phyloP scores from a whole-genome alignment of 1,140 invertebrate genomes.

The Ectropis grisescens region DNA sequence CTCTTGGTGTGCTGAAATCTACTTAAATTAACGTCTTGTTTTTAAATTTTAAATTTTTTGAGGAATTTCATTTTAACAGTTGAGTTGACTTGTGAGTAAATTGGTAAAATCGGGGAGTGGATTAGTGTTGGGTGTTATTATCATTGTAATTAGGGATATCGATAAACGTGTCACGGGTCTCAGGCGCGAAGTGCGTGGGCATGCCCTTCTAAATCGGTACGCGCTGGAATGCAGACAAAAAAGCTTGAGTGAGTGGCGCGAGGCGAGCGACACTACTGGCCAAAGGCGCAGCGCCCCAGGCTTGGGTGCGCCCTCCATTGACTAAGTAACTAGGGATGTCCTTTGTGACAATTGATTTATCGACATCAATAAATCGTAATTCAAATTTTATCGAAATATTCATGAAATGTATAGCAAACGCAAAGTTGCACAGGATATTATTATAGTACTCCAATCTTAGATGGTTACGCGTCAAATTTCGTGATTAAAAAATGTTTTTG shows the following conservation, averaged over 20 bases:
- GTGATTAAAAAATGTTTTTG: too few relatives aligned
- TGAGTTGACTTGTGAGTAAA: too few relatives aligned
- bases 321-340: neutral
- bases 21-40: too few relatives aligned
- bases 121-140: slow-evolving; percentile 10
- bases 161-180: slow-evolving; percentile 27
- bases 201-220: slow-evolving; percentile 58
- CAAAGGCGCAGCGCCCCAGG: neutral
- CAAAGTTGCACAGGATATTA: too few relatives aligned
- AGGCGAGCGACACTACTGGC: slow-evolving; percentile 32
- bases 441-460: too few relatives aligned
- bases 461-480: too few relatives aligned
- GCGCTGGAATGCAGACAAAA: slow-evolving; percentile 56
- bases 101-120: too few relatives aligned
- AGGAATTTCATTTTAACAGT: too few relatives aligned
- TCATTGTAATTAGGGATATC: slow-evolving; percentile 48
- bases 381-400: neutral
- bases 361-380: too few relatives aligned
- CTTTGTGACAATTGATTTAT: too few relatives aligned
- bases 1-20: too few relatives aligned
- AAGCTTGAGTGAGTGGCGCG: slow-evolving; percentile 51
- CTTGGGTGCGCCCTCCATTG: slow-evolving; percentile 17
- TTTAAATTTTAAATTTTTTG: too few relatives aligned
- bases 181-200: slow-evolving; percentile 55
- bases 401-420: neutral